These are phyloP conservation scores for Montipora capricornis DNA, from an alignment of 64 coral and sea anemone genomes.

Conservation along the genomic window DNA sequence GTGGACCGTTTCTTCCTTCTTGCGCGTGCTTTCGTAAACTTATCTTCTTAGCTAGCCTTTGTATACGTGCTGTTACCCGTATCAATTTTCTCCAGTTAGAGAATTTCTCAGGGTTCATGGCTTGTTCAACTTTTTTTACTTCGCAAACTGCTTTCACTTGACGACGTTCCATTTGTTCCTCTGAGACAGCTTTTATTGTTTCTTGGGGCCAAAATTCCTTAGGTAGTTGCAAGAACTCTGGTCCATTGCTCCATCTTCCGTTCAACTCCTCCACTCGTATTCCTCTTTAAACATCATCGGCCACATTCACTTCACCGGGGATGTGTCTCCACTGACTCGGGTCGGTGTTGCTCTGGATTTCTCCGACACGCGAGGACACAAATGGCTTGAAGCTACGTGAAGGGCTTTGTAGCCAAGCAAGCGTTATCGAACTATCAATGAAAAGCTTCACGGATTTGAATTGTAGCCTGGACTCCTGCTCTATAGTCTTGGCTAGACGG, in stretches of 20 bases:
- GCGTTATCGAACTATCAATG: conserved; percentile 53
- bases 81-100: conserved; percentile 64
- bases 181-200: background rate
- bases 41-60: conserved; percentile 38
- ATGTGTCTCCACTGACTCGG: conserved; percentile 70
- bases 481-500: conserved; percentile 10
- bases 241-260: conserved; percentile 51
- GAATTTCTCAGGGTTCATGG: conserved; percentile 34
- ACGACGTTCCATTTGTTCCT: background rate
- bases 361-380: conserved; percentile 48
- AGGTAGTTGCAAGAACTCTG: conserved; percentile 32
- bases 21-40: background rate
- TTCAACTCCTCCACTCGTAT: conserved; percentile 13
- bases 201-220: conserved; percentile 29
- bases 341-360: conserved; percentile 62
- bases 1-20: background rate
- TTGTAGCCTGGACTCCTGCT: conserved; percentile 19
- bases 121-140: background rate
- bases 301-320: conserved; percentile 31
- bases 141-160: background rate
- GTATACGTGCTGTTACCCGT: conserved; percentile 28
- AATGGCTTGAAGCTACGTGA: conserved; percentile 53
- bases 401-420: conserved; percentile 46
- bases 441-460: conserved; percentile 50
- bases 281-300: conserved; percentile 61